Base-by-base conservation (phyloP, 2,888 invertebrate genomes). In the Rotaria socialis region DNA sequence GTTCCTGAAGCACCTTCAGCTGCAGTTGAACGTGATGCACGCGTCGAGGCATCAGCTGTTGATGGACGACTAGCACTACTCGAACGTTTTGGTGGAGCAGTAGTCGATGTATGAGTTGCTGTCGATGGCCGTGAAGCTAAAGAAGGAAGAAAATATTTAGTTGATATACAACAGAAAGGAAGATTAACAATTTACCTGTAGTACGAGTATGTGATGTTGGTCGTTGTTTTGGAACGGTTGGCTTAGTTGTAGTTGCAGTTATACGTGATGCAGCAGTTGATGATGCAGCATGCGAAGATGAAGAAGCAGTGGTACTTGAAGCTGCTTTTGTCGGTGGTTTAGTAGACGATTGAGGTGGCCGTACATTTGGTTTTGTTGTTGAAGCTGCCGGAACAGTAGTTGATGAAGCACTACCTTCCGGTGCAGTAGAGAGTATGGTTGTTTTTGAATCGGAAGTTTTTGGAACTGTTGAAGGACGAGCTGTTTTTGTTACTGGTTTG, bases 401-500 rank as follows among this genome's bases (percentile, higher is more conserved):
- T 35, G 67, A 67, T 35, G 67, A 67, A 35, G 67, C 14, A 67
- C 67, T 14, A 67, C 35, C 67, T 19, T 67, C 67, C 19, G 67
- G 67, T 67, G 67, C 67, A 14, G 67, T 67, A 27, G 67, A 67
- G 19, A 67, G 67, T 41, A 41, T 67, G 6, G 67, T 67, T 35
- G 67, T 67, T 35, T 67, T 27, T 67, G 67, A 41, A 67, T 14
- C 19, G 67, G 35, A 19, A 27, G 67, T 11, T 67, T 67, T 67
- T 0, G 67, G 67, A 67, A 35, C 67, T 35, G 35, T 35, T 35
- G 67, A 67, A 35, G 67, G 35, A 35, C 67, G 67, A 19, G 19
- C 35, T 67, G 67, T 35, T 67, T 67, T 67, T 67, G 67, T 67
- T 41, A 67, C 67, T 67, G 67, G 67, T 67, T 67, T 67, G 35